Conservation (phyloP, 2,113 vertebrate species). For the Propithecus coquereli region DNA sequence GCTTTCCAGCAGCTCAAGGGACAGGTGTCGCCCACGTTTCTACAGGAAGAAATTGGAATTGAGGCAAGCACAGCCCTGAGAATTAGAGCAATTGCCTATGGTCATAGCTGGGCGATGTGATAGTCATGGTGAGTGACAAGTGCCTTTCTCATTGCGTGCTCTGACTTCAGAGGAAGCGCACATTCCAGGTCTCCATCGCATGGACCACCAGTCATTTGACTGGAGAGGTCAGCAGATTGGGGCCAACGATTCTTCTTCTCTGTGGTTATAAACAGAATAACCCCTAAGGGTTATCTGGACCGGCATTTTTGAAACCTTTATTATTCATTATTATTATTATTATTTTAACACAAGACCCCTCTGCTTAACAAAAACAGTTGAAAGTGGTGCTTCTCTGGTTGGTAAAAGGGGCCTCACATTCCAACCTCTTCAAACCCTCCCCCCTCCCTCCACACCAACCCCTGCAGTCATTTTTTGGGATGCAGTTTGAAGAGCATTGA, state of each 20-base stretch:
- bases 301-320: neutral
- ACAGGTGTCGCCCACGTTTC: neutral
- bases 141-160: rapidly evolving
- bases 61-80: neutral
- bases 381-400: neutral
- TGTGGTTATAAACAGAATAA: neutral
- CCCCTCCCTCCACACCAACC: neutral
- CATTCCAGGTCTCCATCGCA: rapidly evolving
- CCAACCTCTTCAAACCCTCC: neutral
- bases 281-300: neutral
- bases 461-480: neutral
- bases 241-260: neutral
- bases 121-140: no score
- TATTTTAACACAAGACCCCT: neutral
- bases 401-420: neutral
- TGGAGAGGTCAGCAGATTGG: neutral
- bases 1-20: neutral
- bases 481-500: neutral
- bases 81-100: neutral
- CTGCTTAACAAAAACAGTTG: neutral
- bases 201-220: neutral
- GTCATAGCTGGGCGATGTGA: neutral
- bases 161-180: neutral
- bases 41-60: no score
- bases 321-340: neutral